These are phyloP conservation scores for Takifugu bimaculatus DNA, from an alignment of 2,113 vertebrate genomes.

Conservation along the genomic window DNA sequence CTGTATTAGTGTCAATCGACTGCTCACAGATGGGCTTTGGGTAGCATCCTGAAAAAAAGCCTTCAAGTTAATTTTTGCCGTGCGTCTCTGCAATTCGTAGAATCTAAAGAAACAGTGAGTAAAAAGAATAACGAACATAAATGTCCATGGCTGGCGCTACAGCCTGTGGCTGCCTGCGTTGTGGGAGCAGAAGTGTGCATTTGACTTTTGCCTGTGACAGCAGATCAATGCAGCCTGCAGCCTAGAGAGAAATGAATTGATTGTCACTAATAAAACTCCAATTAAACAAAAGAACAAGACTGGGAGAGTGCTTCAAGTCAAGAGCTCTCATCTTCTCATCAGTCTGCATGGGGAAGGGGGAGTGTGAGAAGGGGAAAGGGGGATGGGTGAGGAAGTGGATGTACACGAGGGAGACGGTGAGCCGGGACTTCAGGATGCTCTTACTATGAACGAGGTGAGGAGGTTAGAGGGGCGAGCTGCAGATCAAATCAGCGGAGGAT, in stretches of 20 bases:
- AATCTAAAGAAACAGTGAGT: constrained; percentile 17
- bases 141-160: constrained; percentile 17
- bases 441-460: constrained; percentile 13
- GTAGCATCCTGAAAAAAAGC: background rate
- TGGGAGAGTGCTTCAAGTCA: constrained; percentile 46
- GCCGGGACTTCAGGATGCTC: constrained; percentile 37
- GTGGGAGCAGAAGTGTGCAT: constrained; percentile 55
- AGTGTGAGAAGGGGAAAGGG: background rate
- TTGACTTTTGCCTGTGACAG: constrained; percentile 67
- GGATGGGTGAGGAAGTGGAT: constrained; percentile 25
- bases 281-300: constrained; percentile 73
- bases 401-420: constrained; percentile 21
- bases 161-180: constrained; percentile 28
- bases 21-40: constrained; percentile 11
- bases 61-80: background rate
- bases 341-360: constrained; percentile 33
- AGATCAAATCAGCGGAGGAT: constrained; percentile 27
- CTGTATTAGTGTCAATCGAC: constrained; percentile 9
- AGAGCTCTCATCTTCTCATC: constrained; percentile 64
- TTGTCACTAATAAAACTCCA: constrained; percentile 80
- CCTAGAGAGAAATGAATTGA: constrained; percentile 74
- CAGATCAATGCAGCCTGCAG: constrained; percentile 72
- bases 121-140: constrained; percentile 6
- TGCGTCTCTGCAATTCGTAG: constrained; percentile 12
- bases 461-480: constrained; percentile 34